Evolutionary conservation across 2,113 vertebrate species (phyloP).

Genomic region (Hylia prasina): DNA sequence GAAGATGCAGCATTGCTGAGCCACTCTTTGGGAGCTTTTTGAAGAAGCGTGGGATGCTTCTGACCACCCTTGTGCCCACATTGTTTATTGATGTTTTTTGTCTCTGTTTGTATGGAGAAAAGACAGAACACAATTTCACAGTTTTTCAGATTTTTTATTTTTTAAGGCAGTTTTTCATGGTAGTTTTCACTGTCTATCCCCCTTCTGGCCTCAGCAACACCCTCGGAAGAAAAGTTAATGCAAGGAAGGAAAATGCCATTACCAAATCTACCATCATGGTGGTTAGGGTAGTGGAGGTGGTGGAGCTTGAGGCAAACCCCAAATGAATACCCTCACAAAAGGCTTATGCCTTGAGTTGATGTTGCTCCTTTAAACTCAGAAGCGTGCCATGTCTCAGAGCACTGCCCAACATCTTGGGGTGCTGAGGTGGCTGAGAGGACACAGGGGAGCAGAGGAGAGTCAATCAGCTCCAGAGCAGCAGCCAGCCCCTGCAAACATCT

Average conservation of each 20-base stretch:
- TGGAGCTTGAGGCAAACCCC: neutral
- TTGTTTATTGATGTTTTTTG: neutral
- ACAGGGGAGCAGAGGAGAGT: neutral
- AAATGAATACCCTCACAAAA: neutral
- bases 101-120: neutral
- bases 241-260: neutral
- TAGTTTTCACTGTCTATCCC: neutral
- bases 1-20: neutral
- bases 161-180: neutral
- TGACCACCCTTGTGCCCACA: neutral
- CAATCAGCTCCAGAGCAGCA: neutral
- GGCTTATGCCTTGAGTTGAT: neutral
- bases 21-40: neutral
- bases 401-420: neutral
- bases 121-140: neutral
- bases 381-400: fast-evolving
- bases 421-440: neutral
- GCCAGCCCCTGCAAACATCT: neutral
- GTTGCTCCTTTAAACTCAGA: neutral
- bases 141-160: neutral
- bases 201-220: neutral
- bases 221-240: neutral
- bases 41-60: neutral
- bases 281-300: neutral
- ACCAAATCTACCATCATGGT: neutral